These are phyloP conservation scores for Microtus richardsoni DNA, from an alignment of 2,113 vertebrate species.

Conservation along the genomic window DNA sequence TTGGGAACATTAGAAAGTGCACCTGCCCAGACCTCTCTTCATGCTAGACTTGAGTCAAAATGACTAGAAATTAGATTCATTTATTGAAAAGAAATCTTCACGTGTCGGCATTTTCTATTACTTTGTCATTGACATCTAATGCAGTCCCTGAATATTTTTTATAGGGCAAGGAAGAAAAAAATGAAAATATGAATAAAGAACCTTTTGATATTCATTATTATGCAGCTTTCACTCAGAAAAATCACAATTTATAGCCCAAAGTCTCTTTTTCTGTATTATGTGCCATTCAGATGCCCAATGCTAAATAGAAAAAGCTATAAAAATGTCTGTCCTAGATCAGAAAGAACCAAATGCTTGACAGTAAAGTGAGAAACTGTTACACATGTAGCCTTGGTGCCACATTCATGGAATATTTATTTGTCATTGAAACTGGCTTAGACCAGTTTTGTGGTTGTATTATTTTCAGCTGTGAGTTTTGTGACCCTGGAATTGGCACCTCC, in stretches of 20 bases:
- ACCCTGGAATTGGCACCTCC: neutral
- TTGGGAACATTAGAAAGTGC: neutral
- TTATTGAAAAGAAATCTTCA: conserved; percentile 83
- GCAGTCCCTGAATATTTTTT: conserved; percentile 84
- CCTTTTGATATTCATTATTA: conserved; percentile 84
- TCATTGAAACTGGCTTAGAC: conserved; percentile 57
- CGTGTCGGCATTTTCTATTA: conserved; percentile 86
- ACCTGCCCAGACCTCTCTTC: conserved; percentile 64
- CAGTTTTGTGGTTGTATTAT: conserved; percentile 61
- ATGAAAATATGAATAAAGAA: conserved; percentile 79
- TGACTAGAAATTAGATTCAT: conserved; percentile 76
- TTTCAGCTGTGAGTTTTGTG: conserved; percentile 56
- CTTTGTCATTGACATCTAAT: conserved; percentile 88
- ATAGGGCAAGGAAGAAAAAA: conserved; percentile 86
- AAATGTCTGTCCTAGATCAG: conserved; percentile 85
- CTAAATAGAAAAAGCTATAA: conserved; percentile 86
- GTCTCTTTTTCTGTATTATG: conserved; percentile 77
- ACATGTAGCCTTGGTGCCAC: conserved; percentile 84
- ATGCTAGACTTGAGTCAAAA: conserved; percentile 77
- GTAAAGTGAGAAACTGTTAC: conserved; percentile 85
- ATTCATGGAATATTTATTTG: conserved; percentile 85
- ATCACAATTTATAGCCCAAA: conserved; percentile 87
- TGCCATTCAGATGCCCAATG: conserved; percentile 86
- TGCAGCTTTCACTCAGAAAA: conserved; percentile 85
- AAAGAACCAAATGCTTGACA: conserved; percentile 88